Percentiles rank a stretch among this genome's conserved stretches.
These are phyloP conservation scores for Aspidapion aeneum DNA, from an alignment of 2,888 invertebrate species.

Conservation along the genomic window DNA sequence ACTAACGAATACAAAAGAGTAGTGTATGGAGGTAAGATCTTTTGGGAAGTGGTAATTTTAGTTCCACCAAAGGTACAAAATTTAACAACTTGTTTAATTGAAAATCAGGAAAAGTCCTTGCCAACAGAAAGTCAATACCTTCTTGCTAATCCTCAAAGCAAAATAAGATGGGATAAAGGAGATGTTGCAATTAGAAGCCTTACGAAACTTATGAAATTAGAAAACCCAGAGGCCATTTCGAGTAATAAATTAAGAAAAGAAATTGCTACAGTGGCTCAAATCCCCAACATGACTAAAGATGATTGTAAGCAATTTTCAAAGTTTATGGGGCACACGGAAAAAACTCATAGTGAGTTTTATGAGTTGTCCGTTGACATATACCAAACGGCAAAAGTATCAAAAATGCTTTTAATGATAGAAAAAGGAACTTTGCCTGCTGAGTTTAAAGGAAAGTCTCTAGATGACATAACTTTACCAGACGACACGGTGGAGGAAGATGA, in stretches of 20 bases:
- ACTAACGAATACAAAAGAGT: no score
- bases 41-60: constrained; percentile 33
- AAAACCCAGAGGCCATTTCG: constrained; percentile 27
- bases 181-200: constrained; percentile 32
- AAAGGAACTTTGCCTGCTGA: background rate
- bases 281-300: constrained; percentile 27
- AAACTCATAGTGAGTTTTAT: constrained; percentile 26
- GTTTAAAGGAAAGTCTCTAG: constrained; percentile 1
- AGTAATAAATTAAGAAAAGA: constrained; percentile 33
- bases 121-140: no score
- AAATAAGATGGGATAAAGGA: constrained; percentile 33
- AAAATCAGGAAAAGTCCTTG: no score
- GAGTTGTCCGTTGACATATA: constrained; percentile 5
- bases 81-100: no score
- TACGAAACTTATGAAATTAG: constrained; percentile 26
- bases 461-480: constrained; percentile 16
- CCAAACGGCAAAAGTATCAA: constrained; percentile 2
- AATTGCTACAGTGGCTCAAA: constrained; percentile 32
- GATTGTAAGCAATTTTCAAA: constrained; percentile 26
- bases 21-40: constrained; percentile 33
- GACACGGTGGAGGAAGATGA: background rate
- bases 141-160: no score
- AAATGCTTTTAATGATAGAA: background rate
- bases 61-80: constrained; percentile 30
- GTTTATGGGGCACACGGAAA: constrained; percentile 29